Percentiles rank a stretch among this genome's conserved stretches.
phyloP scores from a whole-genome alignment of 1,140 invertebrate species.

The Anthonomus grandis region DNA sequence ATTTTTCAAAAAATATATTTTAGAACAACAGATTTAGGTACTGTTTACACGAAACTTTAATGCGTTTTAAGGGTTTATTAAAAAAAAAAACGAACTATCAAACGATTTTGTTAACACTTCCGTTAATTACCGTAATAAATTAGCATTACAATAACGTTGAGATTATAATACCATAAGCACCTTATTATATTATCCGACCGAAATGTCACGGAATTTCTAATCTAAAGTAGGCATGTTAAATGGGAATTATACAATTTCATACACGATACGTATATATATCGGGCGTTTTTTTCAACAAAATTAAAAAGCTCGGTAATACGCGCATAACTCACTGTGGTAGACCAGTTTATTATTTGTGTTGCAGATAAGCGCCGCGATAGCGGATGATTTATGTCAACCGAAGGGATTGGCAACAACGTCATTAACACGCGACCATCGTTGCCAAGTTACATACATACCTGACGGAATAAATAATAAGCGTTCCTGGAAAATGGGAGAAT shows the following conservation, averaged over 20 bases:
- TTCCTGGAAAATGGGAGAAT: too few species aligned
- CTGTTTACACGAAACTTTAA: too few species aligned
- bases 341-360: conserved; percentile 44
- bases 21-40: too few species aligned
- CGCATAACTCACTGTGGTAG: conserved; percentile 37
- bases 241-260: conserved; percentile 43
- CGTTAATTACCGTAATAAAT: too few species aligned
- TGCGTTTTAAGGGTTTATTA: too few species aligned
- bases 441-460: too few species aligned
- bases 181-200: conserved; percentile 19
- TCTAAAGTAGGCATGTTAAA: conserved; percentile 42
- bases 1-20: too few species aligned
- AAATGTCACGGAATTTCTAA: conserved; percentile 40
- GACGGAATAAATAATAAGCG: too few species aligned
- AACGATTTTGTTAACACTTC: too few species aligned
- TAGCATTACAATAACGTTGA: too few species aligned
- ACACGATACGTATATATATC: conserved; percentile 39
- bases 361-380: conserved; percentile 34
- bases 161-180: conserved; percentile 29
- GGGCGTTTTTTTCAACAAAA: conserved; percentile 29
- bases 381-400: conserved; percentile 36
- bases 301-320: conserved; percentile 31
- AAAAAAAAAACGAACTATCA: too few species aligned
- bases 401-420: conserved; percentile 21
- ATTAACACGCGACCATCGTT: conserved; percentile 25